phyloP scores from a whole-genome alignment of 2,797 vertebrate species.

The Epinephelus malabaricus region DNA sequence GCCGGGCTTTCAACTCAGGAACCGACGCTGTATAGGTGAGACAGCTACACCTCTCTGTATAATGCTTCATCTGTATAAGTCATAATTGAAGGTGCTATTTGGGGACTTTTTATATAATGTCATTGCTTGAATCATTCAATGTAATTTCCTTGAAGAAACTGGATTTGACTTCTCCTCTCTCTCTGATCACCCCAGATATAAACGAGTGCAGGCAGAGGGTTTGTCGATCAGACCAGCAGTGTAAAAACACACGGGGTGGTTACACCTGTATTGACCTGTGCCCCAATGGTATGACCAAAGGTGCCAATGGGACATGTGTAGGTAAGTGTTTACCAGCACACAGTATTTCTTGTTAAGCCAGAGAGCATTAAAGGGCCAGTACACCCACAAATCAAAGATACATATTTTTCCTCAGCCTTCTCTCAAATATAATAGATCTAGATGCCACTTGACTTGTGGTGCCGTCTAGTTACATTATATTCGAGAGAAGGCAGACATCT shows the following conservation, averaged over 20 bases:
- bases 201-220: constrained; percentile 96
- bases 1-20: constrained; percentile 93
- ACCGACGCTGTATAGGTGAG: constrained; percentile 94
- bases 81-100: not conserved
- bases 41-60: not conserved
- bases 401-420: no score
- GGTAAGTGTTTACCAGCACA: constrained; percentile 85
- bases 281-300: constrained; percentile 94
- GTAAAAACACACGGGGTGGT: constrained; percentile 95
- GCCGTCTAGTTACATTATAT: no score
- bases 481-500: no score
- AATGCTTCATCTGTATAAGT: not conserved
- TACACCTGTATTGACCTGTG: constrained; percentile 97
- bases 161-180: not conserved
- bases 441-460: no score
- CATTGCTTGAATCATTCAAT: not conserved
- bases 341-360: not conserved
- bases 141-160: not conserved
- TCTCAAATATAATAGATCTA: no score
- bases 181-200: constrained; percentile 86
- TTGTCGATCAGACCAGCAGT: constrained; percentile 95
- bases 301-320: constrained; percentile 92
- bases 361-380: not conserved
- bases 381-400: no score
- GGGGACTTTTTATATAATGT: not conserved